Conservation (phyloP, 2,888 invertebrate species). For the Rotaria sp. region DNA sequence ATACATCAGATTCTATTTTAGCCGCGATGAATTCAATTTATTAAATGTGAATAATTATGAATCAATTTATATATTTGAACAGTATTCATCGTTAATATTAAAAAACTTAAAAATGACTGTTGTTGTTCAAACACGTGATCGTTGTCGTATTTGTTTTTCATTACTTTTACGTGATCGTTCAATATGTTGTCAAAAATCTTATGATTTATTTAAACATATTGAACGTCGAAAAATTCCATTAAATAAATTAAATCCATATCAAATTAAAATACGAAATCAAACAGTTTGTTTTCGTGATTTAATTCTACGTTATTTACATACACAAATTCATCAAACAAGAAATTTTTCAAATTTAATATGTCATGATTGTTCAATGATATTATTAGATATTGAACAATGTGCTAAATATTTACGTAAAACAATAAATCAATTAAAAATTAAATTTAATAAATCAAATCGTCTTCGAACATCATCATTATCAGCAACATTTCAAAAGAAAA, state of each 20-base stretch:
- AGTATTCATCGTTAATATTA: neutral
- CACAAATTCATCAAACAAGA: neutral
- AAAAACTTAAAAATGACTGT: neutral
- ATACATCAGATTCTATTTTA: too few species aligned
- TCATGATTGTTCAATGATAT: neutral
- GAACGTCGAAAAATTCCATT: neutral
- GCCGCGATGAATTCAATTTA: too few species aligned
- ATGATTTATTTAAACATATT: slow-evolving; percentile 3
- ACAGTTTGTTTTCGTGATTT: neutral
- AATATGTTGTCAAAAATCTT: slow-evolving; percentile 4
- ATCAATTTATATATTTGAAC: neutral
- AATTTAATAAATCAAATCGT: neutral
- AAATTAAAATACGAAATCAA: neutral
- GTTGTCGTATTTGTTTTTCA: slow-evolving; percentile 26
- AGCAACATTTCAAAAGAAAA: slow-evolving; percentile 13
- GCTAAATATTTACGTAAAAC: slow-evolving; percentile 3
- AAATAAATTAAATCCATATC: neutral
- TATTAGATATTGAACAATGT: slow-evolving; percentile 28
- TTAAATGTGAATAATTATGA: neutral
- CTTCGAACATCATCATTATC: slow-evolving; percentile 3
- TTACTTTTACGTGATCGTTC: slow-evolving; percentile 7
- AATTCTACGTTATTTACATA: neutral
- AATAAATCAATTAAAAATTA: slow-evolving; percentile 1
- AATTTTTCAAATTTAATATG: neutral
- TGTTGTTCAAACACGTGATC: slow-evolving; percentile 29